Evolutionary conservation across 1,140 invertebrate genomes (phyloP).

Genomic region (Euglossa dilemma): DNA sequence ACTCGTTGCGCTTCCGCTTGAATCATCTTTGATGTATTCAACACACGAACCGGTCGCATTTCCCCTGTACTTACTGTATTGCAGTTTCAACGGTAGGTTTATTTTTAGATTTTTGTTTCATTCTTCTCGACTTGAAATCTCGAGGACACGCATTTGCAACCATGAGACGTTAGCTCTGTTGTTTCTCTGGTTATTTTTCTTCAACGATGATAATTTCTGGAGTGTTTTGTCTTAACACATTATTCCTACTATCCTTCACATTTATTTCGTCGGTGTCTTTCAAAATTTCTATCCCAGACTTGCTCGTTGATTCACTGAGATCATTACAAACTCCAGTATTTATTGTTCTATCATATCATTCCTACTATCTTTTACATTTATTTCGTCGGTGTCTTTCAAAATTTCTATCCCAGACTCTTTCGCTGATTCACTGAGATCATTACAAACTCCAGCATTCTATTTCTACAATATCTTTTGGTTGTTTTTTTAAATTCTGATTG

Average conservation of each 20-base stretch:
- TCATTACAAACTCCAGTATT: neutral
- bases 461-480: neutral
- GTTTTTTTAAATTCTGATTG: neutral
- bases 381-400: too few species aligned
- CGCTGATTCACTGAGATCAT: too few species aligned
- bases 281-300: neutral
- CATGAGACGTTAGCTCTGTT: neutral
- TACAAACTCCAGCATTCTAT: too few species aligned
- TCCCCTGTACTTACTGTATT: neutral
- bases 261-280: neutral
- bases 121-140: neutral
- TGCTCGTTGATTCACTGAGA: too few species aligned
- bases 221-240: neutral
- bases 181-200: neutral
- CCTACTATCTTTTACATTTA: neutral
- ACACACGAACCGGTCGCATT: neutral
- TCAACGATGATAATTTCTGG: too few species aligned
- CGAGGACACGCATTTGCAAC: neutral
- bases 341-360: neutral
- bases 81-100: neutral
- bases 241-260: too few species aligned
- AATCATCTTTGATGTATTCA: neutral
- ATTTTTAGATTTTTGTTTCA: neutral
- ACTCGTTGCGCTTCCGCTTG: neutral
- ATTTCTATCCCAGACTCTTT: too few species aligned